Conservation (phyloP, 2,888 invertebrate genomes). For the Linyphia triangularis region DNA sequence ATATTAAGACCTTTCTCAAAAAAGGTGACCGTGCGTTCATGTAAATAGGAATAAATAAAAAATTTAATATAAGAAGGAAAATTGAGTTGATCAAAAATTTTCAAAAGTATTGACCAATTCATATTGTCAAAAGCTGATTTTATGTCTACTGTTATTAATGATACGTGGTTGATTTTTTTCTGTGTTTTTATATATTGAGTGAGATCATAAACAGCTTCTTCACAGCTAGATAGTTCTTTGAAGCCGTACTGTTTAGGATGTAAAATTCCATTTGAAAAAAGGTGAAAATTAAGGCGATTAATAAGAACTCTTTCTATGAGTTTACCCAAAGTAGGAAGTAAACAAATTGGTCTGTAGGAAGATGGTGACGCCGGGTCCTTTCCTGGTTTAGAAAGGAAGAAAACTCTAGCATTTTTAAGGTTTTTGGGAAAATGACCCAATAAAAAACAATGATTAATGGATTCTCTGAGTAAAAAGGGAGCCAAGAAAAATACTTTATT, state of each 20-base stretch:
- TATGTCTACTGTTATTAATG: background rate
- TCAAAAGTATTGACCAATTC: background rate
- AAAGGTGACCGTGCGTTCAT: background rate
- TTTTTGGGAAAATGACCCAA: no score
- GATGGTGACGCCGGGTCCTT: background rate
- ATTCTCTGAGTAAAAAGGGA: no score
- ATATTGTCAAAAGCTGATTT: background rate
- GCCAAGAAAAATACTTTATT: no score
- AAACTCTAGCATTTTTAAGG: no score
- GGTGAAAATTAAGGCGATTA: background rate
- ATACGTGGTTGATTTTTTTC: rapidly evolving
- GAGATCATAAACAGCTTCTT: background rate
- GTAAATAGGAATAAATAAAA: background rate
- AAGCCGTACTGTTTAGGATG: background rate
- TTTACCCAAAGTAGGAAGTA: background rate
- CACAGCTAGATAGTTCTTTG: background rate
- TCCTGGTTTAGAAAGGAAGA: background rate
- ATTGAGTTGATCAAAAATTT: background rate
- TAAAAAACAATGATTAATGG: no score
- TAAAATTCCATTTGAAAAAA: background rate
- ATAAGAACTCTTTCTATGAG: background rate
- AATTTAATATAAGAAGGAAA: background rate
- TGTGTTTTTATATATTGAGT: background rate
- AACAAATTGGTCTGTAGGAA: background rate
- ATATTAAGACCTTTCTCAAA: background rate